Evolutionary conservation across 2,888 invertebrate genomes (phyloP), one percentile per base, ranked within the genome.

Genomic region (Pseudanteris insignis): DNA sequence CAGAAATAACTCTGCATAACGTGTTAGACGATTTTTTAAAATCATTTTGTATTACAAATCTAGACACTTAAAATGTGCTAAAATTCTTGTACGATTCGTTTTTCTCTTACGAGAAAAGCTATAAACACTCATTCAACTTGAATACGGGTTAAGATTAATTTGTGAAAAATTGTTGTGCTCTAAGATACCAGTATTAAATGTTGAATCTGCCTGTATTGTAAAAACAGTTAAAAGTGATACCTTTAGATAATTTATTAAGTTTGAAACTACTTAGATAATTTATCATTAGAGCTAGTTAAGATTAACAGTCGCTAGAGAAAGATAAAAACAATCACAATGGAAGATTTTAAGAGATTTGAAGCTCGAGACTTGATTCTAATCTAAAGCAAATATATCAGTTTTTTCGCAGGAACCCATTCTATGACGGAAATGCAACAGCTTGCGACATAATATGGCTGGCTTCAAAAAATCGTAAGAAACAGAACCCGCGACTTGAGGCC

Each of bases 401-500:
- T 67, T 72, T 37, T 78, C 78, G 63, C 68, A 61, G 48, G 74
- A 72, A 67, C 68, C 70, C 57, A 73, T 71, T 40, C 76, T 73
- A 64, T 71, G 73, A 9, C 71, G 72, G 54, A 70, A 55, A 36
- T 70, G 65, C 32, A 70, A 59, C n/a, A 71, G 60, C 34, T 75
- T 79, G 40, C 75, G 74, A 25, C 75, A 77, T 58, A 76, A 67
- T 64, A 79, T 71, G 50, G 77, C 74, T 63, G 74, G 65, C 67
- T 71, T 79, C 43, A 77, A 71, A 64, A 75, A 73, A 65, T 70
- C 74, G 59, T 74, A 70, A 48, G 76, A 71, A 64, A 71, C 69
- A 60, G 74, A 69, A 69, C 74, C 76, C 77, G 76, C 71, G 71
- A 75, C 75, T 64, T 74, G 74, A 51, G 71, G 75, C 71, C 79